Percentiles rank a stretch among this genome's conserved stretches.
Evolutionary conservation across 2,888 invertebrate genomes (phyloP).

Genomic region (Trachelus stipa): DNA sequence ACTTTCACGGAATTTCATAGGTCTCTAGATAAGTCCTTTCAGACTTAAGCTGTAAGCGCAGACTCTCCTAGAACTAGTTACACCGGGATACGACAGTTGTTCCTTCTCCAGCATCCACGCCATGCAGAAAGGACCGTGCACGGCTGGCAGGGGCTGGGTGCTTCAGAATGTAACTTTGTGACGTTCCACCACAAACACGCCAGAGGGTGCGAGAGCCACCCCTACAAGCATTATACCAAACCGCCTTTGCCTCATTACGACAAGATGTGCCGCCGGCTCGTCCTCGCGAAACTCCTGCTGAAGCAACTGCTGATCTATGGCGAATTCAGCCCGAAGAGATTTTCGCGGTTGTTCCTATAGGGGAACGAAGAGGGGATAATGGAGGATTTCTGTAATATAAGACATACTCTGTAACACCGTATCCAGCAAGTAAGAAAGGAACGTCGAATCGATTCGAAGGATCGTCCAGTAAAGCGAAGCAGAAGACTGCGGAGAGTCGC

Average conservation of each 20-base stretch:
- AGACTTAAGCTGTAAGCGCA: not conserved
- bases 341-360: not conserved
- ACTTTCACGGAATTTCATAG: not conserved
- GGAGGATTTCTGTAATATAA: not conserved
- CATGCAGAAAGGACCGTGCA: slow-evolving; percentile 28
- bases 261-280: slow-evolving; percentile 59
- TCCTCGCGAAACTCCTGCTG: not conserved
- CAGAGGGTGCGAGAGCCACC: slow-evolving; percentile 52
- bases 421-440: not conserved
- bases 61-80: not conserved
- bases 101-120: not conserved
- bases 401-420: not conserved
- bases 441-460: slow-evolving; percentile 34
- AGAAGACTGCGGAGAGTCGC: not conserved
- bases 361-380: not conserved
- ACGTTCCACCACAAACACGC: slow-evolving; percentile 61
- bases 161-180: slow-evolving; percentile 55
- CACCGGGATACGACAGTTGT: not conserved
- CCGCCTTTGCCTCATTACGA: slow-evolving; percentile 57
- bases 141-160: slow-evolving; percentile 16
- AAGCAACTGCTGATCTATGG: not conserved
- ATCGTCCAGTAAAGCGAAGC: slow-evolving; percentile 13
- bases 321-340: not conserved
- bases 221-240: slow-evolving; percentile 60
- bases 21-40: not conserved